phyloP scores from a whole-genome alignment of 2,888 invertebrate genomes.

The Clivina fossor region DNA sequence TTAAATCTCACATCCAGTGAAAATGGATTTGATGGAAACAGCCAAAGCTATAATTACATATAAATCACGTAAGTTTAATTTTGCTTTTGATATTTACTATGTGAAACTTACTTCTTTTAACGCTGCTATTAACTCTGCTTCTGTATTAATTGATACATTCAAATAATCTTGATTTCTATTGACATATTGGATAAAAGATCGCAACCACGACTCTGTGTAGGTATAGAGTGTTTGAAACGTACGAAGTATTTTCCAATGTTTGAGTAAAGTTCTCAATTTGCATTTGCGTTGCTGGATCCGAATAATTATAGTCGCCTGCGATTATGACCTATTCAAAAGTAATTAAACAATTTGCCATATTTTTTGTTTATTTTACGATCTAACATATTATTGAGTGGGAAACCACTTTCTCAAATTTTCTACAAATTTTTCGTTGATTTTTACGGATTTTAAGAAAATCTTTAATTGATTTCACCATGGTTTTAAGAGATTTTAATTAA shows the following conservation, averaged over 20 bases:
- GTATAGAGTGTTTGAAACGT: constrained; percentile 75
- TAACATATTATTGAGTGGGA: no score
- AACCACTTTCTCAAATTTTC: no score
- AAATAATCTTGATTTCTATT: constrained; percentile 73
- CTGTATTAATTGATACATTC: constrained; percentile 73
- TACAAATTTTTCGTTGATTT: no score
- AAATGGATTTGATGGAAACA: constrained; percentile 77
- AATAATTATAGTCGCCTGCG: constrained; percentile 78
- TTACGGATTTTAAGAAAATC: no score
- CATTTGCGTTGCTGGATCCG: constrained; percentile 73
- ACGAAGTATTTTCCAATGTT: constrained; percentile 76
- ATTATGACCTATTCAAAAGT: constrained; percentile 72
- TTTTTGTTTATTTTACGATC: no score
- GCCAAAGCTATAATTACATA: constrained; percentile 65
- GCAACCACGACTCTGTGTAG: constrained; percentile 88
- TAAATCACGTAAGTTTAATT: not conserved
- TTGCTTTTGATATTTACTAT: not conserved
- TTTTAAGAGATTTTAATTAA: no score
- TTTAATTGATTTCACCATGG: no score
- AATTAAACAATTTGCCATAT: no score
- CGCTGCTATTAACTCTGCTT: constrained; percentile 70
- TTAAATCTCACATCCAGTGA: constrained; percentile 84
- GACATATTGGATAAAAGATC: constrained; percentile 77
- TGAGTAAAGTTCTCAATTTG: constrained; percentile 77
- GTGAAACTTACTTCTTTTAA: constrained; percentile 68